Evolutionary conservation across 2,797 vertebrate species (phyloP), one percentile per base, ranked within the genome.

Genomic region (Coracias cyanogaster): DNA sequence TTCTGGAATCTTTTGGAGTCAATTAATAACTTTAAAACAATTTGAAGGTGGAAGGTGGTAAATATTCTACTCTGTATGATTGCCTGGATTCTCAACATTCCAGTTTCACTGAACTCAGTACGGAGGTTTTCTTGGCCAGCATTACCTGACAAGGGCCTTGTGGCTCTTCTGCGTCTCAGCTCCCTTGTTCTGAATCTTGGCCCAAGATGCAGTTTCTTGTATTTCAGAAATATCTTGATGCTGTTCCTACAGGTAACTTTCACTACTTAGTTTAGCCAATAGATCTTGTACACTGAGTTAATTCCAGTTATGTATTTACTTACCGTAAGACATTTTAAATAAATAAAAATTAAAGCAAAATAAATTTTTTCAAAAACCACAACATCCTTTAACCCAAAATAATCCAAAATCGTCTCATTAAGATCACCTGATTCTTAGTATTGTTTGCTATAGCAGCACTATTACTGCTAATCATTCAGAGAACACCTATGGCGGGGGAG

Each of bases 321-420:
- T 79, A 35, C 10, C 4, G 10, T 24, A 58, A 65, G 8, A n/a
- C 24, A 82, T 43, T 11, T 43, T 45, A 61, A 55, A 70, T 41
- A 65, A 51, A 51, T 16, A 62, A 76, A 11, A n/a, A 74, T 51
- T 49, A 5, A 64, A 67, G 28, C 17, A 33, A 43, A 37, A n/a
- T 48, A 17, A 25, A 35, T 35, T 48, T 35, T 35, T 10, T 35
- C 9, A 0, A 6, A 60, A 70, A 7, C 0, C 0, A 2, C 5
- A 11, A 8, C 25, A 33, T 60, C 7, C 10, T 82, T 93, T 71
- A 52, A 57, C 65, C 25, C 3, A 65, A 87, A 69, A 45, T 60
- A 55, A 65, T 74, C 29, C 25, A 51, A 70, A 71, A 60, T 22
- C 2, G 6, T 72, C 35, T 82, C 28, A 19, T 62, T 58, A 58